phyloP scores from a whole-genome alignment of 2,113 vertebrate species.

The Pseudonaja textilis region DNA sequence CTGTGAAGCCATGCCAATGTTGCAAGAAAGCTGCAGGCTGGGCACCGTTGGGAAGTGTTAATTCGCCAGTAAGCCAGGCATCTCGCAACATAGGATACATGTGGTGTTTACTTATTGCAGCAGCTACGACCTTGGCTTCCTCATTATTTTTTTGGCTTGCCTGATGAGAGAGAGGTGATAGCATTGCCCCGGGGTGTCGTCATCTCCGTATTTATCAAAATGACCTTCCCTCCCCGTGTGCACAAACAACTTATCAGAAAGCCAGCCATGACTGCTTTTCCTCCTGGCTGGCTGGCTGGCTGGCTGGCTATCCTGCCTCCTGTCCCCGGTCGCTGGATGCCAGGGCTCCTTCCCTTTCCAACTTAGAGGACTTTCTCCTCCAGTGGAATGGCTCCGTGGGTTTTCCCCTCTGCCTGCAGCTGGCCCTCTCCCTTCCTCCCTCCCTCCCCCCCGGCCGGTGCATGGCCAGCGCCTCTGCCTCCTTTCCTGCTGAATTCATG shows the following conservation, averaged over 20 bases:
- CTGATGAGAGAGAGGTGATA: background rate
- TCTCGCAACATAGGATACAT: background rate
- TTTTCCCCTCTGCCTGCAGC: background rate
- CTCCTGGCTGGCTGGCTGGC: background rate
- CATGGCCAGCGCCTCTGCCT: background rate
- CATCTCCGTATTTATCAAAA: background rate
- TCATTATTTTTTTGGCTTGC: background rate
- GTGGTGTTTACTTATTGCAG: background rate
- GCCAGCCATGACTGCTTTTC: too few relatives aligned
- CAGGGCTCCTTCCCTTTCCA: background rate
- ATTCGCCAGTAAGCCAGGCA: background rate
- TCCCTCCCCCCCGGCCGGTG: background rate
- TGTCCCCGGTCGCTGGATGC: background rate
- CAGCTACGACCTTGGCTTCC: background rate
- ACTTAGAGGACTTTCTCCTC: background rate
- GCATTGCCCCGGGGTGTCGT: background rate
- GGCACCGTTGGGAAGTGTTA: background rate
- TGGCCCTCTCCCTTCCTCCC: background rate
- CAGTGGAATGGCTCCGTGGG: rapidly evolving
- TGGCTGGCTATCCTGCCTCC: background rate
- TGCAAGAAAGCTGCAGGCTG: background rate
- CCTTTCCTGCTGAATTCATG: background rate
- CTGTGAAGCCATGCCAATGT: background rate
- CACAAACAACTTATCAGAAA: slow-evolving; percentile 20
- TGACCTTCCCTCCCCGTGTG: background rate